Evolutionary conservation across 2,888 invertebrate species (phyloP).

Genomic region (Drosophila kanekoi): DNA sequence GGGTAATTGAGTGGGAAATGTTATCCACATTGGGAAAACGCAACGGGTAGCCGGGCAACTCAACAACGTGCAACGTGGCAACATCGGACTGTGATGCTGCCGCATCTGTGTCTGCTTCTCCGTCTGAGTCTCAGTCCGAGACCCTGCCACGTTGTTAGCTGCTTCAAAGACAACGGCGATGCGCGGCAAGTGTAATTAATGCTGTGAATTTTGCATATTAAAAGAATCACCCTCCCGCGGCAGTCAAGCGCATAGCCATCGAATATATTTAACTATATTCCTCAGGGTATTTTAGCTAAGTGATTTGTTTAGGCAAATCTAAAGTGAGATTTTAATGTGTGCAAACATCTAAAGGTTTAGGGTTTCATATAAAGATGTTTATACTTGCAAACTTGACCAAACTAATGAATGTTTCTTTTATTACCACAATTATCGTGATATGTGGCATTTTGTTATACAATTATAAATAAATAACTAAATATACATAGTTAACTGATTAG

Average conservation of each 20-base stretch:
- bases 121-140: slow-evolving; percentile 2
- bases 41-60: background rate
- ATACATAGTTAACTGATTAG: too few species aligned
- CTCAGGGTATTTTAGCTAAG: slow-evolving; percentile 21
- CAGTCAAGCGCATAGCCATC: slow-evolving; percentile 41
- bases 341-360: too few species aligned
- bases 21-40: slow-evolving; percentile 43
- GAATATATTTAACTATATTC: slow-evolving; percentile 10
- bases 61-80: background rate
- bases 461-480: too few species aligned
- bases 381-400: too few species aligned
- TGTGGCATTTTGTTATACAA: too few species aligned
- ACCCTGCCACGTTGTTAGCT: slow-evolving; percentile 68
- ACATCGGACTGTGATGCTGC: background rate
- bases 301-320: background rate
- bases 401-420: too few species aligned
- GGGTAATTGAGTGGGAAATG: slow-evolving; percentile 79
- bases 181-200: slow-evolving; percentile 79
- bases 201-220: slow-evolving; percentile 79
- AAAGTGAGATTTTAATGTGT: too few species aligned
- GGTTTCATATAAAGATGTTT: too few species aligned
- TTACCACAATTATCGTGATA: too few species aligned
- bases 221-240: slow-evolving; percentile 50
- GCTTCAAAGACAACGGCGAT: slow-evolving; percentile 73
- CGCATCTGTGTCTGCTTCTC: slow-evolving; percentile 16